Conservation (phyloP, 2,797 vertebrate genomes). For the Galago senegalensis region DNA sequence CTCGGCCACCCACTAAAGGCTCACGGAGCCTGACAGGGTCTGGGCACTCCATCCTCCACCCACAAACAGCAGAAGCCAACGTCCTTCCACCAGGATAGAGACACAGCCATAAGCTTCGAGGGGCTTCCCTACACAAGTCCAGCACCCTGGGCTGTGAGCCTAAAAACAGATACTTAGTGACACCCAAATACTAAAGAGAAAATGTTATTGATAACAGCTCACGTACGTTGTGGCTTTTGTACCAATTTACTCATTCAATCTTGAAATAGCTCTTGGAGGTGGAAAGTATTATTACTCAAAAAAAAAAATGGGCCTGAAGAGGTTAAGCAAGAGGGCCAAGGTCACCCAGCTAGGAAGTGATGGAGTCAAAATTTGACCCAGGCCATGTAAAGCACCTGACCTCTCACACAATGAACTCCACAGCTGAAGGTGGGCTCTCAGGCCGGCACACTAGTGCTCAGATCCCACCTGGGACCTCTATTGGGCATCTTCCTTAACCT, state of each 20-base stretch:
- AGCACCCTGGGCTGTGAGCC: background rate
- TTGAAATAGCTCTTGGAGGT: background rate
- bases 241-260: background rate
- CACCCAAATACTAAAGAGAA: background rate
- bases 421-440: too few relatives aligned
- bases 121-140: background rate
- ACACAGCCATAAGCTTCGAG: background rate
- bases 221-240: background rate
- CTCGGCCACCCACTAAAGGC: background rate
- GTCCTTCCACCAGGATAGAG: background rate
- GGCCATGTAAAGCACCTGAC: background rate
- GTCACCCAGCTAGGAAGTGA: background rate
- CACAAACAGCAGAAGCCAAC: background rate
- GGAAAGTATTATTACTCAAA: background rate
- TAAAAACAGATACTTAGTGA: background rate
- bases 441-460: background rate
- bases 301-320: too few relatives aligned
- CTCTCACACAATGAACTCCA: background rate
- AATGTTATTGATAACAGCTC: background rate
- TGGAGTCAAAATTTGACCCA: background rate
- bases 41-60: fast-evolving
- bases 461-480: background rate
- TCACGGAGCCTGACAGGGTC: background rate
- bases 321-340: background rate
- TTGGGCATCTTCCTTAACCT: background rate